Percentiles rank a stretch among this genome's conserved stretches.
These are phyloP conservation scores for Pachycephus smyrnensis DNA, from an alignment of 2,888 invertebrate genomes.

Conservation along the genomic window DNA sequence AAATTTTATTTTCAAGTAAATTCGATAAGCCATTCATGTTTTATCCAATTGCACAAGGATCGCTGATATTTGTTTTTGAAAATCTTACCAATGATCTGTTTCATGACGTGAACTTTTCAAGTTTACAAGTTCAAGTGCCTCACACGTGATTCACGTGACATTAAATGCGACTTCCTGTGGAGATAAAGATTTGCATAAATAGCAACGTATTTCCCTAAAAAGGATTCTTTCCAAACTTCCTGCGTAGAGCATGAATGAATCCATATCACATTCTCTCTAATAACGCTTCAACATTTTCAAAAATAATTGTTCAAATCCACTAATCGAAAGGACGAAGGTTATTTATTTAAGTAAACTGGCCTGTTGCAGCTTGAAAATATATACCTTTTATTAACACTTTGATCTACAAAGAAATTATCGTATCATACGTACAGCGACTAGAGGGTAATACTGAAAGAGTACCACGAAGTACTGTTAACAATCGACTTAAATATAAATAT, in stretches of 20 bases:
- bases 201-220: neutral
- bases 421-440: neutral
- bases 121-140: too few species aligned
- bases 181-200: neutral
- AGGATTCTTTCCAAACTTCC: too few species aligned
- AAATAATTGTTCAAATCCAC: neutral
- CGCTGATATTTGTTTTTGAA: neutral
- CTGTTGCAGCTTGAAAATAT: conserved; percentile 2
- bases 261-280: too few species aligned
- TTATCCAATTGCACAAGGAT: neutral
- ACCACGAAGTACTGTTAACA: neutral
- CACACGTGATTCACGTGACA: neutral
- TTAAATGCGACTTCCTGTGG: neutral
- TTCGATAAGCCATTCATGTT: neutral
- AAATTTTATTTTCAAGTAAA: neutral
- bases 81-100: neutral
- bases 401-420: conserved; percentile 1
- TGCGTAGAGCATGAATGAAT: too few species aligned
- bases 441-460: neutral
- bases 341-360: neutral
- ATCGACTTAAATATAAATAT: neutral
- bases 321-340: neutral
- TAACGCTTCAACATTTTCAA: neutral
- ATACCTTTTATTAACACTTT: neutral
- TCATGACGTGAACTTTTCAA: neutral